Base-by-base conservation (phyloP, 2,113 vertebrate genomes). In the Tichodroma muraria region DNA sequence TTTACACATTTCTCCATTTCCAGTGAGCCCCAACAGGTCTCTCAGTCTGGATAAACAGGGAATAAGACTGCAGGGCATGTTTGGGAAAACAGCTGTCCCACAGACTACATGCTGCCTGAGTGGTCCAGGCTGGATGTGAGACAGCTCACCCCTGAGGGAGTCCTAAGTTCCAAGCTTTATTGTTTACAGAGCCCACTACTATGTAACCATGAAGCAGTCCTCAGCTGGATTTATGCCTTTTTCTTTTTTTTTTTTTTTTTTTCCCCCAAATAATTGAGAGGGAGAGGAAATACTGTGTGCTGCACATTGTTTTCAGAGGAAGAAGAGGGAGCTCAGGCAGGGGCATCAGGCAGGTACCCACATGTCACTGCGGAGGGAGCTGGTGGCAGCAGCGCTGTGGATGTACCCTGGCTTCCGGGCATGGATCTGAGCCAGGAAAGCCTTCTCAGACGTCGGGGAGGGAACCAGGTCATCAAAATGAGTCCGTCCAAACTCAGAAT, bases 401-500 rank as follows among this genome's bases (percentile, higher is more conserved):
- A 97, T 59, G 76, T 98, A 99, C 33, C 98, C 98, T 1, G 98
- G 97, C 95, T 99, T 99, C 64, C 98, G 98, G 77, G 97, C 98
- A 0, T 98, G 95, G 96, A 98, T 98, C 94, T 98, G 98, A 0
- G 98, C 98, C 15, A 99, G 98, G 97, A 99, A 98, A 93, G 98
- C 98, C 95, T 98, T 98, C 93, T 99, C 98, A 33, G 98, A 98
- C 1, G 98, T 98, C 14, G 98, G 98, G 9, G 98, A 97, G 30
- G 98, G 98, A 66, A 98, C 98, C 23, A 98, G 95, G 91, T 99
- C 98, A 76, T 98, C 98, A 86, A 98, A 98, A 63, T 98, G 98
- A 85, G 98, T 95, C n/a, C 98, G 98, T 17, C 98, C 98, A 95
- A 98, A 98, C 68, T 99, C 99, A 24, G 98, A 98, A 94, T 99